A percentile compares a stretch with the other conserved stretches of the same genome.
phyloP scores from a whole-genome alignment of 2,888 invertebrate genomes.

The Oscheius myriophilus region DNA sequence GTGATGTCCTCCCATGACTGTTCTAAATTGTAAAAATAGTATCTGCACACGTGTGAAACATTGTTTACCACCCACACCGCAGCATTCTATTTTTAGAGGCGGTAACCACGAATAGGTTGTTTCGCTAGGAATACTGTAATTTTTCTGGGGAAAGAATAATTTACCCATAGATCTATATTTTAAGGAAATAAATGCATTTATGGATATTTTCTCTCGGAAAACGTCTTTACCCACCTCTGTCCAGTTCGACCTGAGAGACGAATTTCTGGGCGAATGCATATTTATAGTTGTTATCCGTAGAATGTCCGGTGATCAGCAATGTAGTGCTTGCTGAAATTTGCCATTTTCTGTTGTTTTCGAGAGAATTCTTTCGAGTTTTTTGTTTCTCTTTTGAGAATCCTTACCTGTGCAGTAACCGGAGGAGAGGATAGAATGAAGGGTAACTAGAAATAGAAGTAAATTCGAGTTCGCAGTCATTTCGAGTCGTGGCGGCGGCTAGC shows the following conservation, averaged over 20 bases:
- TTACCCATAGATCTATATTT: too few species aligned
- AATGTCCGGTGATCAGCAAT: slow-evolving; percentile 32
- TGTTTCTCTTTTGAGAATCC: too few species aligned
- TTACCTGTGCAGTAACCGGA: slow-evolving; percentile 30
- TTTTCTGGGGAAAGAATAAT: too few species aligned
- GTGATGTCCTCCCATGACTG: too few species aligned
- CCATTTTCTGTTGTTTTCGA: background rate
- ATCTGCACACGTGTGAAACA: too few species aligned
- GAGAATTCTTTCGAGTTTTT: too few species aligned
- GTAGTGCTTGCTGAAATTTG: slow-evolving; percentile 33
- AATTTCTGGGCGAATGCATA: slow-evolving; percentile 26
- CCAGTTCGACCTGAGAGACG: slow-evolving; percentile 25
- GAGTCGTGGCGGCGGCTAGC: slow-evolving; percentile 27
- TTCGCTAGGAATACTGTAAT: too few species aligned
- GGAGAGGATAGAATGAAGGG: slow-evolving; percentile 16
- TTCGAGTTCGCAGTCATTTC: slow-evolving; percentile 30
- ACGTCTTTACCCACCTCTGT: slow-evolving; percentile 1
- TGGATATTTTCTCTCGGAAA: background rate
- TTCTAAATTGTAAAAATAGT: too few species aligned
- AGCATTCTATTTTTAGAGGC: too few species aligned
- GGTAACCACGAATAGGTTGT: too few species aligned
- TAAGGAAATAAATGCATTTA: too few species aligned
- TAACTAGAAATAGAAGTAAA: slow-evolving; percentile 14
- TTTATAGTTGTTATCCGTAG: slow-evolving; percentile 30
- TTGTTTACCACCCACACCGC: too few species aligned